phyloP scores from a whole-genome alignment of 2,113 vertebrate species.

The Steatornis caripensis region DNA sequence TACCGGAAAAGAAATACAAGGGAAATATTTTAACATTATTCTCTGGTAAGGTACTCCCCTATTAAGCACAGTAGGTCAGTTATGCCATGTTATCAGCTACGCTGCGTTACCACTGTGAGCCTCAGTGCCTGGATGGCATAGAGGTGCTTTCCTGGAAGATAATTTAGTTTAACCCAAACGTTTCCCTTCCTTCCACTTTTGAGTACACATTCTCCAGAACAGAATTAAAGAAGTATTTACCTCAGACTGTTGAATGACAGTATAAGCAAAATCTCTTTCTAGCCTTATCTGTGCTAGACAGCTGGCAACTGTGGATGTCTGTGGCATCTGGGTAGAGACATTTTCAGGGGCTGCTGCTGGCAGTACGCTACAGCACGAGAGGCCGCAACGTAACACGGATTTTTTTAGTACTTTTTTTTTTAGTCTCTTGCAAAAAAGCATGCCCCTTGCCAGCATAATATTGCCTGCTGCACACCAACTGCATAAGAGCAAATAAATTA shows the following conservation, averaged over 20 bases:
- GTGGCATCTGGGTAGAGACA: neutral
- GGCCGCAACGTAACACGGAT: neutral
- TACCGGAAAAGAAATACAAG: neutral
- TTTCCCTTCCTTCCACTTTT: neutral
- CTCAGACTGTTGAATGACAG: neutral
- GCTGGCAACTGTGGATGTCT: neutral
- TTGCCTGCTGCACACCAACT: neutral
- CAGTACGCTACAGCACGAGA: neutral
- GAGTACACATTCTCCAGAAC: neutral
- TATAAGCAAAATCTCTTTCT: neutral
- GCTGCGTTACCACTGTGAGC: neutral
- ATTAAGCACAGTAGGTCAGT: neutral
- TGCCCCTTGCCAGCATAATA: neutral
- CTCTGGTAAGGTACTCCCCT: neutral
- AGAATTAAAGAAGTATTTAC: neutral
- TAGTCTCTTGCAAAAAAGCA: neutral
- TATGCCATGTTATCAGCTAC: neutral
- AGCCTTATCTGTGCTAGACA: neutral
- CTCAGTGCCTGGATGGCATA: neutral
- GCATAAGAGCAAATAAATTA: neutral
- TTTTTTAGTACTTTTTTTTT: neutral
- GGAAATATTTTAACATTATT: neutral
- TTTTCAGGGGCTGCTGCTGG: neutral
- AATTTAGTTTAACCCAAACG: neutral
- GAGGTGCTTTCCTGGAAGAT: neutral